Base-by-base conservation (phyloP, 2,888 invertebrate genomes). In the Capitulum mitella region DNA sequence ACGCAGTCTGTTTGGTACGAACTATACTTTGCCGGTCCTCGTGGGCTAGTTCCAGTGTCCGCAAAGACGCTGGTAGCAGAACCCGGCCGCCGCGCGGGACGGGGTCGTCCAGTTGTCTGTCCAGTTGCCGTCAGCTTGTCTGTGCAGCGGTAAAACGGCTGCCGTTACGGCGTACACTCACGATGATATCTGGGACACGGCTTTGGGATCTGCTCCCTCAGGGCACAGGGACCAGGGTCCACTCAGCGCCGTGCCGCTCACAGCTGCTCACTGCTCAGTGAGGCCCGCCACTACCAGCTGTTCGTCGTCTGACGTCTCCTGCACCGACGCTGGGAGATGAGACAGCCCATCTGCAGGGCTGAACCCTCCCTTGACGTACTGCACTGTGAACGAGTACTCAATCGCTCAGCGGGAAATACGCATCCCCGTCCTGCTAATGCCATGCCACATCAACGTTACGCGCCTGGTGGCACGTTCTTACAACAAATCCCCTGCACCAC, bases 61-160 rank as follows among this genome's bases (percentile, higher is more conserved):
- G 58, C 29, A 61, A 26, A 29, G 10, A 10, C n/a, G n/a, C 54
- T 26, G 54, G 54, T 26, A 54, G 26, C 54, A 54, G 54, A 54
- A 54, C 54, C 8, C 54, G 54, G n/a, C 54, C 54, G n/a, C n/a
- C 54, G 54, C n/a, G 54, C 54, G n/a, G 54, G 54, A 54, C 54
- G 54, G 10, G 26, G 10, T n/a, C n/a, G 3, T n/a, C 54, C 1
- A 26, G 19, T n/a, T n/a, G n/a, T n/a, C n/a, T n/a, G n/a, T n/a
- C n/a, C n/a, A n/a, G n/a, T n/a, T n/a, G n/a, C n/a, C n/a, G n/a
- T n/a, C 54, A 54, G 54, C 54, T 54, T 26, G 26, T 54, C 54
- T 26, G 26, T 54, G 54, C 26, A 22, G 26, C 54, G 54, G n/a
- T 1, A 54, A 26, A 54, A 54, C 54, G n/a, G n/a, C n/a, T n/a